Percentiles rank a stretch among this genome's conserved stretches.
Conservation (phyloP, 2,113 vertebrate species). For the Crotalus tigris region DNA sequence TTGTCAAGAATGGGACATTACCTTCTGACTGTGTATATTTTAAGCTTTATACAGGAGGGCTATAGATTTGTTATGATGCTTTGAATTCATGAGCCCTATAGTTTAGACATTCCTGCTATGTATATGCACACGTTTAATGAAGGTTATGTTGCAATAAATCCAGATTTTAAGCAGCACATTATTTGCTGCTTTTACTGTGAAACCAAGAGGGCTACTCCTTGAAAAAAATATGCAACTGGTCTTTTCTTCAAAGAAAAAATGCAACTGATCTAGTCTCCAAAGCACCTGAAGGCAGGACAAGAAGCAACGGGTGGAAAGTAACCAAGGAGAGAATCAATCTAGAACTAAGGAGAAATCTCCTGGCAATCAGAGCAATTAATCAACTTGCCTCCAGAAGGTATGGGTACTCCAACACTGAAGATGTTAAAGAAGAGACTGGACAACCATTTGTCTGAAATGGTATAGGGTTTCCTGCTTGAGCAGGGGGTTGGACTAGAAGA, state of each 20-base stretch:
- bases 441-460: too few relatives aligned
- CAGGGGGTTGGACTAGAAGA: too few relatives aligned
- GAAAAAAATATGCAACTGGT: too few relatives aligned
- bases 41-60: neutral
- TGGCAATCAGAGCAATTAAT: too few relatives aligned
- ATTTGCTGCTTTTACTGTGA: neutral
- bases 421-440: too few relatives aligned
- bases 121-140: neutral
- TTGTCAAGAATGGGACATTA: neutral
- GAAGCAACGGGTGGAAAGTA: too few relatives aligned
- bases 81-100: neutral
- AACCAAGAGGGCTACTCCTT: neutral
- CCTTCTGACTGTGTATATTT: neutral
- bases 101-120: neutral
- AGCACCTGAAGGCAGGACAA: too few relatives aligned
- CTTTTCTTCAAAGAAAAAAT: neutral
- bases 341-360: too few relatives aligned
- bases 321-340: too few relatives aligned
- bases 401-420: too few relatives aligned
- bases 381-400: too few relatives aligned
- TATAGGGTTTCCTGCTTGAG: too few relatives aligned
- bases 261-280: slow-evolving; percentile 18
- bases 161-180: neutral
- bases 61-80: neutral
- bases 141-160: neutral